phyloP scores from a whole-genome alignment of 2,113 vertebrate species.

The Corythornis vintsioides region DNA sequence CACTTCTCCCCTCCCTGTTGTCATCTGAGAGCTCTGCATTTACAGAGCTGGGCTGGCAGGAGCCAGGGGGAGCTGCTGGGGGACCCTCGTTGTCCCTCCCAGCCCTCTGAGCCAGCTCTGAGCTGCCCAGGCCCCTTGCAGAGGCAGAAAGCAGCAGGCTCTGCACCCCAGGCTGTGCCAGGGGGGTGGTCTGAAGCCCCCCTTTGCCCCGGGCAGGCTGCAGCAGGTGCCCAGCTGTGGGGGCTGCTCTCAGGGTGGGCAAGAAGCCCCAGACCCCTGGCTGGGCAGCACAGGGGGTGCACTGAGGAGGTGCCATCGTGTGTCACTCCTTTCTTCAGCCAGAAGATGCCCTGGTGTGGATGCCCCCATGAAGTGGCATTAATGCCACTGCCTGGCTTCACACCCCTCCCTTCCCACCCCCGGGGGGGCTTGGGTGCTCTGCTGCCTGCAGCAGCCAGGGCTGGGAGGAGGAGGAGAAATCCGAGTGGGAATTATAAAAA shows the following conservation, averaged over 20 bases:
- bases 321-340: neutral
- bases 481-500: neutral
- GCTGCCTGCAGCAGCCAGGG: neutral
- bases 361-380: neutral
- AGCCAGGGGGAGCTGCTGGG: no score
- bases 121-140: no score
- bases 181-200: no score
- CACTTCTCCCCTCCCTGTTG: neutral
- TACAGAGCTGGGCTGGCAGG: no score
- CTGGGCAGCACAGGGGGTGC: neutral
- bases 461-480: neutral
- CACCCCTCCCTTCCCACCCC: neutral
- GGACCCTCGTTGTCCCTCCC: no score
- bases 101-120: no score
- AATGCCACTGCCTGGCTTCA: neutral
- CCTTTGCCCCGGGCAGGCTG: no score
- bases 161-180: no score
- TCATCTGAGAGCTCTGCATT: no score
- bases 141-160: no score
- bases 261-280: neutral
- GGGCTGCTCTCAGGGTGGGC: neutral
- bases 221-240: no score
- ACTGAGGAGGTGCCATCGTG: neutral
- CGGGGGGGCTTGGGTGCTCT: neutral
- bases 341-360: neutral